phyloP scores from a whole-genome alignment of 1,140 invertebrate species.

The Megalonaias nervosa region DNA sequence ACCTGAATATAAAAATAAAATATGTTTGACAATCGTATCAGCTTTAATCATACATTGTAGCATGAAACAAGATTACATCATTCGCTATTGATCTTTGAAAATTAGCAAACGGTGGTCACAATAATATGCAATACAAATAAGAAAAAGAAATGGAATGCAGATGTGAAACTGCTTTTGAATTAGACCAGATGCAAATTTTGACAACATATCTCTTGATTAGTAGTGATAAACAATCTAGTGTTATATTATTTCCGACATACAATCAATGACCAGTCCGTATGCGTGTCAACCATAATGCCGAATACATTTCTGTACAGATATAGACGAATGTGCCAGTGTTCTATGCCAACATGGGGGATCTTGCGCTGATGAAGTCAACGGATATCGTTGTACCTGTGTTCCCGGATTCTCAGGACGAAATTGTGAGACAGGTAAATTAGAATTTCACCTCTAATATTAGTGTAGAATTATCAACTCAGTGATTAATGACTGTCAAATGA shows the following conservation, averaged over 20 bases:
- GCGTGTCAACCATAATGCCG: too few relatives aligned
- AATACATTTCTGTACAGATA: constrained; percentile 27
- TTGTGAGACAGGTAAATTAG: neutral
- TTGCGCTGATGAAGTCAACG: constrained; percentile 74
- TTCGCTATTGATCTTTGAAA: constrained; percentile 26
- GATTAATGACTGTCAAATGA: too few relatives aligned
- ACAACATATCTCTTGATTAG: too few relatives aligned
- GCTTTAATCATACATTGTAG: constrained; percentile 20
- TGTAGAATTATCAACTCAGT: too few relatives aligned
- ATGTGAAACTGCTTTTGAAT: too few relatives aligned
- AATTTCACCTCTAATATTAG: neutral
- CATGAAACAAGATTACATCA: constrained; percentile 21
- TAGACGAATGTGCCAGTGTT: constrained; percentile 62
- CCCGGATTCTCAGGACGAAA: constrained; percentile 37
- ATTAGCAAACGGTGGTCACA: constrained; percentile 25
- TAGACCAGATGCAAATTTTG: too few relatives aligned
- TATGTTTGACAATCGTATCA: constrained; percentile 76
- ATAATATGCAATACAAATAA: constrained; percentile 8
- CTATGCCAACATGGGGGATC: constrained; percentile 65
- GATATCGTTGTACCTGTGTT: constrained; percentile 46
- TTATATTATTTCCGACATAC: too few relatives aligned
- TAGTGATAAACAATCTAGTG: too few relatives aligned
- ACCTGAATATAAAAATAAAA: constrained; percentile 81
- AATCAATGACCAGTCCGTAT: too few relatives aligned
- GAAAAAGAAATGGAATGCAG: too few relatives aligned